A percentile compares a stretch with the other conserved stretches of the same genome.
Evolutionary conservation across 2,888 invertebrate species (phyloP).

Genomic region (Morpho deidamia): DNA sequence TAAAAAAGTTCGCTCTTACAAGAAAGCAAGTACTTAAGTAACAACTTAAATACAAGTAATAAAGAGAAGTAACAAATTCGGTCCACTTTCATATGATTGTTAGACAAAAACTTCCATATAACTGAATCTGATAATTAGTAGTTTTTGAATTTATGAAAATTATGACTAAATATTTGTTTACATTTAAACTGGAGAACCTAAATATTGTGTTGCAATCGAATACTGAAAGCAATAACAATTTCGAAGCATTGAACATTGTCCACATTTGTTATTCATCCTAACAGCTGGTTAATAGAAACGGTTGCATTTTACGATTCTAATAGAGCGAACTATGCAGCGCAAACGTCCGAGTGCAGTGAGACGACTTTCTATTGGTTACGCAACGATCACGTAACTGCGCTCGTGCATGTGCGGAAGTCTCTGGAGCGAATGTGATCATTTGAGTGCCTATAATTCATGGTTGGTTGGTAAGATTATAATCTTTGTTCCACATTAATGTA

Average conservation of each 20-base stretch:
- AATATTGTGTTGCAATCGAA: constrained; percentile 10
- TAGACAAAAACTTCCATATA: no score
- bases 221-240: constrained; percentile 9
- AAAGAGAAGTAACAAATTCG: no score
- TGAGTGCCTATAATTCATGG: constrained; percentile 26
- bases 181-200: neutral
- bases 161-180: no score
- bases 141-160: no score
- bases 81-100: no score
- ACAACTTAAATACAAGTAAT: no score
- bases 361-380: constrained; percentile 74
- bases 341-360: constrained; percentile 62
- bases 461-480: constrained; percentile 20
- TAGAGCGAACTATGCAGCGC: constrained; percentile 55
- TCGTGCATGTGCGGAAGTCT: constrained; percentile 69
- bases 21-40: no score
- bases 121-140: no score
- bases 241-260: constrained; percentile 7
- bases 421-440: constrained; percentile 62
- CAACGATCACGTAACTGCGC: constrained; percentile 75
- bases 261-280: constrained; percentile 23
- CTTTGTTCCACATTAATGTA: constrained; percentile 8
- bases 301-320: constrained; percentile 55
- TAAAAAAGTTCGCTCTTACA: no score
- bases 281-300: constrained; percentile 38